A percentile compares a stretch with the other conserved stretches of the same genome.
Evolutionary conservation across 2,888 invertebrate species (phyloP).

Genomic region (Malacosoma neustria): DNA sequence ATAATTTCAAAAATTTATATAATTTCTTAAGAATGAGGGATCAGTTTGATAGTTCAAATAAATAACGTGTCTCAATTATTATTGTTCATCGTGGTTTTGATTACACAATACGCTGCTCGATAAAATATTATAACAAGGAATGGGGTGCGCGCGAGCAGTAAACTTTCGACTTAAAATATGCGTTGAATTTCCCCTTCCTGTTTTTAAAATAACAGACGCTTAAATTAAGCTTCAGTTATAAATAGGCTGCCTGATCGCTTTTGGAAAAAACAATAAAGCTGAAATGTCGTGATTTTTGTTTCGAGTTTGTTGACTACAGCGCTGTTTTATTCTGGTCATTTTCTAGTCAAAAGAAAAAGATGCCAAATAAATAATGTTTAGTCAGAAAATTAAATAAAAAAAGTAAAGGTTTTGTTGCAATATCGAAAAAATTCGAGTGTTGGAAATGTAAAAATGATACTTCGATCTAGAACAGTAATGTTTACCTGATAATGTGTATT

Average conservation of each 20-base stretch:
- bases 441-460: background rate
- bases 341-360: too few species aligned
- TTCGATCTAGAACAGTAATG: background rate
- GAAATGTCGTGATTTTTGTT: conserved; percentile 45
- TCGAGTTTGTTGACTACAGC: conserved; percentile 24
- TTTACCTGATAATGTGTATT: background rate
- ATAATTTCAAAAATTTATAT: too few species aligned
- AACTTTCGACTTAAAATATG: conserved; percentile 44
- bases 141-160: conserved; percentile 24
- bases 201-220: conserved; percentile 55
- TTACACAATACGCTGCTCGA: background rate
- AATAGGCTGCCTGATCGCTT: conserved; percentile 52
- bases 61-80: too few species aligned
- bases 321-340: conserved; percentile 17
- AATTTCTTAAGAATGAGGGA: too few species aligned
- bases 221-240: conserved; percentile 48
- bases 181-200: conserved; percentile 57
- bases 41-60: too few species aligned
- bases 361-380: too few species aligned
- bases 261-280: conserved; percentile 57
- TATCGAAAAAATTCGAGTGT: too few species aligned
- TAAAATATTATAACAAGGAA: conserved; percentile 10
- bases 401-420: too few species aligned
- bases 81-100: background rate
- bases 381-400: too few species aligned